phyloP scores from a whole-genome alignment of 2,113 vertebrate genomes.

The Oophaga pumilio region DNA sequence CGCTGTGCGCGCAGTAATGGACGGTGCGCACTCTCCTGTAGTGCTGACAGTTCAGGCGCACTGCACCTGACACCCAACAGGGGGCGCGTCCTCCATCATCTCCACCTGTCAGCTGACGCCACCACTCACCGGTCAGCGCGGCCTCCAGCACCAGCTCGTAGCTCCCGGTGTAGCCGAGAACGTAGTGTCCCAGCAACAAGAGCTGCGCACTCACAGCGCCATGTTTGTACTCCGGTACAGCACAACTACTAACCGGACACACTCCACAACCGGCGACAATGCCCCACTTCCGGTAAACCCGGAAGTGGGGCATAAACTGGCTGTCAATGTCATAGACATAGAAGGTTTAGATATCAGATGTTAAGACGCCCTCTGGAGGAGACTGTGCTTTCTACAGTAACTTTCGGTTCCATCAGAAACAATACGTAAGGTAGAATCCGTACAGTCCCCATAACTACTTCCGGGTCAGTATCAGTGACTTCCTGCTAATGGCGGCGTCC shows the following conservation, averaged over 20 bases:
- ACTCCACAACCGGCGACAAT: constrained; percentile 24
- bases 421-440: too few relatives aligned
- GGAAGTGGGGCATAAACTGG: background rate
- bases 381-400: background rate
- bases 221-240: constrained; percentile 45
- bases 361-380: background rate
- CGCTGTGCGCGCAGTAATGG: too few relatives aligned
- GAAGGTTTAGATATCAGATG: background rate
- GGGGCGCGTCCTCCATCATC: background rate
- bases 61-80: background rate
- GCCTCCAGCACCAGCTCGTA: background rate
- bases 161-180: background rate
- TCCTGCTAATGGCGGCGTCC: constrained; percentile 31
- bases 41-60: constrained; percentile 12
- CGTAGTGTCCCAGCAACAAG: background rate
- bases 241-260: constrained; percentile 8
- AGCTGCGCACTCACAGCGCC: constrained; percentile 42
- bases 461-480: background rate
- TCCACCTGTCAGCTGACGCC: background rate
- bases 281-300: constrained; percentile 11
- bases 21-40: too few relatives aligned
- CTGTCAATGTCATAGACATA: background rate
- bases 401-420: too few relatives aligned
- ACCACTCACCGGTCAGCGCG: background rate
- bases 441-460: background rate